A percentile compares a stretch with the other conserved stretches of the same genome.
phyloP scores from a whole-genome alignment of 1,140 invertebrate genomes.

The Anadara kagoshimensis region DNA sequence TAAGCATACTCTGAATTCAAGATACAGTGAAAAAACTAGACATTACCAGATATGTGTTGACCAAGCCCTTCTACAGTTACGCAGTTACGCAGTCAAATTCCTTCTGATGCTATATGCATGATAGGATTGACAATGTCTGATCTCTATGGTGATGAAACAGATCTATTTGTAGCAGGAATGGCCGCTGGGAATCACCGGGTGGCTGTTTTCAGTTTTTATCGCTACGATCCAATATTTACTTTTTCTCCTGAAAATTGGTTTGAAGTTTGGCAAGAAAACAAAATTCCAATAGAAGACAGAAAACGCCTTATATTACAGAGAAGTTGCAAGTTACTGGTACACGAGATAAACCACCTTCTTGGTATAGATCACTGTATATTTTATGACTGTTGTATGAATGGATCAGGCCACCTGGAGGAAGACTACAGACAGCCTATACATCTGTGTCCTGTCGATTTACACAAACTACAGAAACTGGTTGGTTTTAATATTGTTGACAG shows the following conservation, averaged over 20 bases:
- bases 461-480: conserved; percentile 62
- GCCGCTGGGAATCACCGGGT: conserved; percentile 62
- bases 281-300: conserved; percentile 36
- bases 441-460: conserved; percentile 69
- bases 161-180: conserved; percentile 70
- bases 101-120: conserved; percentile 62
- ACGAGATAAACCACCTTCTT: conserved; percentile 68
- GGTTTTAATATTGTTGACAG: conserved; percentile 58
- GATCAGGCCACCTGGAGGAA: conserved; percentile 65
- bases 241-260: conserved; percentile 65
- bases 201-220: conserved; percentile 63
- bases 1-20: conserved; percentile 44
- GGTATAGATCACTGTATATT: conserved; percentile 68
- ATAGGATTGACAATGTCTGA: conserved; percentile 66
- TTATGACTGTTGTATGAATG: conserved; percentile 70
- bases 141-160: conserved; percentile 62
- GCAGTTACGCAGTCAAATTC: conserved; percentile 50
- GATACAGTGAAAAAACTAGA: conserved; percentile 36
- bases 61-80: conserved; percentile 52
- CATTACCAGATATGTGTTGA: conserved; percentile 60
- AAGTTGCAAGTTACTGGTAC: conserved; percentile 65
- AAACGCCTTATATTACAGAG: conserved; percentile 53
- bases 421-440: conserved; percentile 69
- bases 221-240: conserved; percentile 63
- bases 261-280: conserved; percentile 39